Evolutionary conservation across 2,797 vertebrate genomes (phyloP), one percentile per base, ranked within the genome.

Genomic region (Notoglanidium macrostoma): DNA sequence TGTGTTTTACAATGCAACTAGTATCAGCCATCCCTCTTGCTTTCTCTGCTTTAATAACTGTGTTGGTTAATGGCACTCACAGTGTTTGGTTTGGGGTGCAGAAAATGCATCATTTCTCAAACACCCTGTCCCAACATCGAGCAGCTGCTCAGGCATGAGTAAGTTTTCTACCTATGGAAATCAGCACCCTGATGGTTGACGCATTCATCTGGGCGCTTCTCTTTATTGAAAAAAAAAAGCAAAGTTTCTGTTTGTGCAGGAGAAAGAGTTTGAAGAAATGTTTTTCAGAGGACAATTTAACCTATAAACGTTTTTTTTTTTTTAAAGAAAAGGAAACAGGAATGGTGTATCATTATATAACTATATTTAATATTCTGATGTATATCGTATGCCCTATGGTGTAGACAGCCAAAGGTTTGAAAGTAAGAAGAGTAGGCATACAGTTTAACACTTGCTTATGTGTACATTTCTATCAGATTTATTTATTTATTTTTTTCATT

Each of bases 331-430:
- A 89, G 88, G 89, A 89, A 85, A 94, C 19, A 94, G 93, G 92
- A 95, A 94, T 94, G 1, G 93, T 90, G 92, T 92, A 94, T 94
- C 90, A 92, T 93, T 94, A 91, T 90, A 89, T 93, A 93, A 23
- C 35, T 93, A 94, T 94, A 90, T 91, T 90, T 91, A 80, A 89
- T 91, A 91, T 89, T 90, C 90, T 88, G 86, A 91, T 91, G 86
- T 35, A 35, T 35, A 35, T 35, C 35, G 3, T 35, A 8, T 46
- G 72, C 51, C n/a, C 17, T 65, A 35, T 11, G n/a, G 23, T 29
- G 32, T n/a, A 26, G 51, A 15, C 40, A 68, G 35, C 14, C 32
- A 87, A 83, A 21, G 11, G 46, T 26, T 59, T 77, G 32, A 77
- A 78, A 54, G 29, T 78, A 54, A 84, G 35, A 51, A 32, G n/a